phyloP scores from a whole-genome alignment of 2,113 vertebrate species.

The Balaeniceps rex region DNA sequence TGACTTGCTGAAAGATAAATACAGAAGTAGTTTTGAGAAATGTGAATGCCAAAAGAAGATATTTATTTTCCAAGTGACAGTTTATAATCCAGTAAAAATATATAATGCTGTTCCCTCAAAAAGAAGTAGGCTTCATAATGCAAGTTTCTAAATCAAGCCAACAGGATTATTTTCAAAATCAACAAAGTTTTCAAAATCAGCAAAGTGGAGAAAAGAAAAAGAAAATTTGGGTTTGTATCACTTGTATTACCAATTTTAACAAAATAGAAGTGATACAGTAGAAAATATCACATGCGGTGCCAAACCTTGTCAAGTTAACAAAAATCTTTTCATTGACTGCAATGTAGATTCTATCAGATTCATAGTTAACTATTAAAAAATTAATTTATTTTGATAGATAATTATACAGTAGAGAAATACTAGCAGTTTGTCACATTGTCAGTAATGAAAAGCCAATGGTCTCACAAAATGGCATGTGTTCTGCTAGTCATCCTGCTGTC shows the following conservation, averaged over 20 bases:
- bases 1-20: conserved; percentile 37
- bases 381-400: background rate
- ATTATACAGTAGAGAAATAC: background rate
- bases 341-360: background rate
- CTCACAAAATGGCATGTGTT: background rate
- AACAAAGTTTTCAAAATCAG: background rate
- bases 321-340: background rate
- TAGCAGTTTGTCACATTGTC: background rate
- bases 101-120: background rate
- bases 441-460: background rate
- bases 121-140: background rate
- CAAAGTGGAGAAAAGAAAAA: background rate
- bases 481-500: background rate
- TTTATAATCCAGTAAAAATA: conserved; percentile 11
- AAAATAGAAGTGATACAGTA: background rate
- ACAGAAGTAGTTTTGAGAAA: conserved; percentile 9
- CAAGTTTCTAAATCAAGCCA: background rate
- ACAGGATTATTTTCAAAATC: background rate
- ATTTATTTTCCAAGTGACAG: background rate
- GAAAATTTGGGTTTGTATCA: background rate
- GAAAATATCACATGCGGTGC: background rate
- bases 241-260: background rate
- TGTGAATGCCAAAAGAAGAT: background rate
- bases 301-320: background rate
- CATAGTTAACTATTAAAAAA: background rate